Evolutionary conservation across 1,140 invertebrate genomes (phyloP).

Genomic region (Leptinotarsa undecemlineata): DNA sequence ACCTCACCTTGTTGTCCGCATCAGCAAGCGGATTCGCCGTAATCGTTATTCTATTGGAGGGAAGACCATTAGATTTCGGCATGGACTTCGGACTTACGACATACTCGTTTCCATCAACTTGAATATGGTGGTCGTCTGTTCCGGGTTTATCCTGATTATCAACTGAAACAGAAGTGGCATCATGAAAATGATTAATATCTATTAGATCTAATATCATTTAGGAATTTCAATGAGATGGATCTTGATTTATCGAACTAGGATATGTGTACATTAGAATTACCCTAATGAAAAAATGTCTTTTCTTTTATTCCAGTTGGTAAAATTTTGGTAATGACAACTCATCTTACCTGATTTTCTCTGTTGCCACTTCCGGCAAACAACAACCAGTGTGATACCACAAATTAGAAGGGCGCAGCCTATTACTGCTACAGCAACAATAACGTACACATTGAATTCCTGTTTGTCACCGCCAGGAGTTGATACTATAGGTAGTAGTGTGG

Average conservation of each 20-base stretch:
- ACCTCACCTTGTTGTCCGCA: constrained; percentile 64
- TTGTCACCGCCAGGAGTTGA: constrained; percentile 12
- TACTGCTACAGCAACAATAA: constrained; percentile 62
- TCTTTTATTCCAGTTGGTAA: no score
- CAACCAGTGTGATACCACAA: constrained; percentile 55
- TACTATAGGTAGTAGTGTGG: constrained; percentile 33
- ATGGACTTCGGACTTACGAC: constrained; percentile 52
- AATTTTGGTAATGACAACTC: no score
- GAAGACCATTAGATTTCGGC: constrained; percentile 63
- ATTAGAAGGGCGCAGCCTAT: constrained; percentile 58
- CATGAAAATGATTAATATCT: no score
- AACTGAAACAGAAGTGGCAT: constrained; percentile 25
- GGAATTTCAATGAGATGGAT: not conserved
- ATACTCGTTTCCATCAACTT: constrained; percentile 57
- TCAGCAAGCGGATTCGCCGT: constrained; percentile 72
- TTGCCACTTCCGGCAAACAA: constrained; percentile 58
- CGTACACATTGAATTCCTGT: constrained; percentile 57
- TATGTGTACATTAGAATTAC: no score
- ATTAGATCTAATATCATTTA: not conserved
- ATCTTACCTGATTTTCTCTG: constrained; percentile 46
- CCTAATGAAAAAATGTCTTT: no score
- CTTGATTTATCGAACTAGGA: no score
- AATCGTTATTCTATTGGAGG: constrained; percentile 68
- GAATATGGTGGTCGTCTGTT: constrained; percentile 57
- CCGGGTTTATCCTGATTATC: constrained; percentile 50